These are phyloP conservation scores for Clusia tigrina DNA, from an alignment of 2,888 invertebrate genomes.

Conservation along the genomic window DNA sequence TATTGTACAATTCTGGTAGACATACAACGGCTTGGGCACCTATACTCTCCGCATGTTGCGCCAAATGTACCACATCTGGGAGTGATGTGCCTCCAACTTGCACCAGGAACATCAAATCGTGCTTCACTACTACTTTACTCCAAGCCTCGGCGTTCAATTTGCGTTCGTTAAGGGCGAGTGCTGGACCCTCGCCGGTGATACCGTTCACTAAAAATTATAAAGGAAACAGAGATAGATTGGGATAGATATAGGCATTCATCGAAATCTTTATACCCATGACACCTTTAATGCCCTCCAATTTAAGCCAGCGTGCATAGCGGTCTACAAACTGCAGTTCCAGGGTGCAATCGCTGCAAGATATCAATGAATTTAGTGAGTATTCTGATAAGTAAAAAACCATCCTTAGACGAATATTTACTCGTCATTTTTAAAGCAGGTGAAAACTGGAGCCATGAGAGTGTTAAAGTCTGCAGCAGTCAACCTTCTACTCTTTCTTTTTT, in stretches of 20 bases:
- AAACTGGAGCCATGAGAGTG: constrained; percentile 76
- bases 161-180: constrained; percentile 73
- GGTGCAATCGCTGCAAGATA: constrained; percentile 52
- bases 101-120: constrained; percentile 71
- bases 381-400: background rate
- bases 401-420: constrained; percentile 57
- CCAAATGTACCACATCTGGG: constrained; percentile 75
- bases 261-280: constrained; percentile 69
- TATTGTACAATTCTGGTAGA: constrained; percentile 80
- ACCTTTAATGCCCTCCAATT: constrained; percentile 70
- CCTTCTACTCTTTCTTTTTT: background rate
- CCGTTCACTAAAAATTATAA: constrained; percentile 74
- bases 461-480: constrained; percentile 60
- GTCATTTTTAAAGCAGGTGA: constrained; percentile 73
- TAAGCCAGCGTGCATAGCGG: constrained; percentile 72
- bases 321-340: constrained; percentile 69
- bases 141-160: constrained; percentile 73
- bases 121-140: constrained; percentile 68
- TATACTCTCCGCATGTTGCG: constrained; percentile 69
- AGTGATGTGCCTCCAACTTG: constrained; percentile 77
- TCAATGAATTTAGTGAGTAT: background rate
- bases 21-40: constrained; percentile 76
- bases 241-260: too few relatives aligned
- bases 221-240: too few relatives aligned
- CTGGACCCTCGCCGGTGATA: constrained; percentile 80